Percentiles rank a stretch among this genome's conserved stretches.
Conservation (phyloP, 2,113 vertebrate species). For the Chinchilla lanigera region DNA sequence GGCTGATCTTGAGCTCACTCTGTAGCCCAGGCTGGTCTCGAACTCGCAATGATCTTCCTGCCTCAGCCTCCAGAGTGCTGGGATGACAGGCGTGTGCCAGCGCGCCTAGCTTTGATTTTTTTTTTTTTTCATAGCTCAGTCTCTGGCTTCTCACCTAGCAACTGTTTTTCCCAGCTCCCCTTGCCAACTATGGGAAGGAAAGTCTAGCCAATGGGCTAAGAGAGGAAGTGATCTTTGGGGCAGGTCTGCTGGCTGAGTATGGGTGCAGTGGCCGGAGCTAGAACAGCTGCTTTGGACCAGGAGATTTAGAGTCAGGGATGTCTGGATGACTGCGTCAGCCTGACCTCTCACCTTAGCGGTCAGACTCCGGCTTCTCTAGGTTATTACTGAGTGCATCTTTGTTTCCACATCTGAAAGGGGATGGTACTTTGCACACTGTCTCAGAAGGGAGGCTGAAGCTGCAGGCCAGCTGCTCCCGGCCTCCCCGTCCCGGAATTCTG, state of each 20-base stretch:
- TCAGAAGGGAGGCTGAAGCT: background rate
- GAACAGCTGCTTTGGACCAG: constrained; percentile 22
- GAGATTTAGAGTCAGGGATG: background rate
- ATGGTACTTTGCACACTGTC: background rate
- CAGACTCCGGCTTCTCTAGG: background rate
- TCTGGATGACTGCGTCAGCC: background rate
- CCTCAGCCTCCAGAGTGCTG: too few relatives aligned
- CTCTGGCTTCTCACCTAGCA: background rate
- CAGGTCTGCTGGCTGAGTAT: background rate
- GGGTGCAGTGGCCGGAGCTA: background rate
- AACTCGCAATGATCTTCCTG: too few relatives aligned
- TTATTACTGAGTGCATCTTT: background rate
- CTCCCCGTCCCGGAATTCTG: background rate
- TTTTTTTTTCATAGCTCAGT: background rate
- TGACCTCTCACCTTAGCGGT: background rate
- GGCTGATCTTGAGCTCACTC: too few relatives aligned
- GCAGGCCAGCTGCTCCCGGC: background rate
- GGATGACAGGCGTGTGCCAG: too few relatives aligned
- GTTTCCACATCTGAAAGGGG: background rate
- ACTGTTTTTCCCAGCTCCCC: background rate
- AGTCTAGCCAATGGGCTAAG: background rate
- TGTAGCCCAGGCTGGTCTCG: too few relatives aligned
- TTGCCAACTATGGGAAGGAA: background rate
- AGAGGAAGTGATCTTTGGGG: background rate
- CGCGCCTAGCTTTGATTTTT: too few relatives aligned